A percentile compares a stretch with the other conserved stretches of the same genome.
phyloP scores from a whole-genome alignment of 1,140 invertebrate species.

The Danaus plexippus region DNA sequence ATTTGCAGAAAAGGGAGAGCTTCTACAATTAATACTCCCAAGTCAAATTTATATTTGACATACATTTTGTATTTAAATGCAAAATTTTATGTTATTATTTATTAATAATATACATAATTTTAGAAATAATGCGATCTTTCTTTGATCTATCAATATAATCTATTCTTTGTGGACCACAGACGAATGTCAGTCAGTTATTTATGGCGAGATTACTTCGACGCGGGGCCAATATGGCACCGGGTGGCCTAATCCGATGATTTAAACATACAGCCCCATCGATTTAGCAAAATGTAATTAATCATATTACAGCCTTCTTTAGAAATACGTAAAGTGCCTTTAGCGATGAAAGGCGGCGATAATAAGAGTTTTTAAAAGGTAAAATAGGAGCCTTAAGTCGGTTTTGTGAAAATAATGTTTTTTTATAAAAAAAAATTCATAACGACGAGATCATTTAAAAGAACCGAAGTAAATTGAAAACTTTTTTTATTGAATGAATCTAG shows the following conservation, averaged over 20 bases:
- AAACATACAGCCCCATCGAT: conserved; percentile 46
- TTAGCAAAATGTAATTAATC: conserved; percentile 52
- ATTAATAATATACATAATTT: no score
- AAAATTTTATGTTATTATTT: no score
- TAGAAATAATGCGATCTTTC: no score
- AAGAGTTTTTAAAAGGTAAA: conserved; percentile 18
- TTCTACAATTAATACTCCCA: no score
- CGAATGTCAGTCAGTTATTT: conserved; percentile 51
- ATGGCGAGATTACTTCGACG: conserved; percentile 49
- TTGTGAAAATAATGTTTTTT: conserved; percentile 11
- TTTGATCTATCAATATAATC: conserved; percentile 18
- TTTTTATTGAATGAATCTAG: conserved; percentile 5
- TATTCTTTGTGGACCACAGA: conserved; percentile 37
- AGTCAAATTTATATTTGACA: no score
- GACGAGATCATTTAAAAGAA: conserved; percentile 10
- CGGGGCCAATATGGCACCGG: conserved; percentile 45
- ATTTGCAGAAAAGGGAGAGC: no score
- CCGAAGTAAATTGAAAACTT: conserved; percentile 6
- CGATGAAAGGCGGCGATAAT: conserved; percentile 19
- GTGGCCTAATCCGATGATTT: conserved; percentile 53
- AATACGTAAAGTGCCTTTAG: conserved; percentile 18
- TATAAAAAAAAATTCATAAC: conserved; percentile 9
- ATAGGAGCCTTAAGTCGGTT: conserved; percentile 16
- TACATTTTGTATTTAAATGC: no score
- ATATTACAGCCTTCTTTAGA: conserved; percentile 34